phyloP scores from a whole-genome alignment of 2,888 invertebrate genomes.

The Conomelus anceps region DNA sequence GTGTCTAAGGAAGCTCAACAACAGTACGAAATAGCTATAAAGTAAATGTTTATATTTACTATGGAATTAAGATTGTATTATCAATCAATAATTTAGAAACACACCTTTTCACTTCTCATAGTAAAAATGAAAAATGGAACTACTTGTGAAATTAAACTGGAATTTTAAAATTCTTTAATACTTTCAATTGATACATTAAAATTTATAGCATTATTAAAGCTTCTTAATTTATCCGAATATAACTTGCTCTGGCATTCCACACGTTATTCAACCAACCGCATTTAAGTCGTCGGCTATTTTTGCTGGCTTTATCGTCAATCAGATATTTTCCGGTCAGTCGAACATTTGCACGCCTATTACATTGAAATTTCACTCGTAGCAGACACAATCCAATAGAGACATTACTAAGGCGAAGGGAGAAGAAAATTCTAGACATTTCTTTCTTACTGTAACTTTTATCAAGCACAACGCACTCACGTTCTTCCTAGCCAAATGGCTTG shows the following conservation, averaged over 20 bases:
- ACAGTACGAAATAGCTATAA: too few relatives aligned
- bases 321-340: neutral
- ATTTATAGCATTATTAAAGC: too few relatives aligned
- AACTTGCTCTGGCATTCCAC: neutral
- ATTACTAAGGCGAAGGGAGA: neutral
- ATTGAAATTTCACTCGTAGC: neutral
- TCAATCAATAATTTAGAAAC: too few relatives aligned
- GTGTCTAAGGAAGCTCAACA: too few relatives aligned
- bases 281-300: neutral
- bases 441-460: neutral
- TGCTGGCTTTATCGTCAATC: neutral
- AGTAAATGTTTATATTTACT: too few relatives aligned
- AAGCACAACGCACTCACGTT: too few relatives aligned
- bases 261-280: neutral
- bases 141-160: too few relatives aligned
- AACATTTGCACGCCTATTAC: neutral
- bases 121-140: too few relatives aligned
- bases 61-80: too few relatives aligned
- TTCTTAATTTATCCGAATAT: neutral
- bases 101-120: too few relatives aligned
- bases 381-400: neutral
- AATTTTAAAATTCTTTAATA: too few relatives aligned
- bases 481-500: too few relatives aligned
- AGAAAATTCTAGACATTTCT: neutral
- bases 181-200: neutral